Evolutionary conservation across 2,888 invertebrate genomes (phyloP).

Genomic region (Melinaea marsaeus): DNA sequence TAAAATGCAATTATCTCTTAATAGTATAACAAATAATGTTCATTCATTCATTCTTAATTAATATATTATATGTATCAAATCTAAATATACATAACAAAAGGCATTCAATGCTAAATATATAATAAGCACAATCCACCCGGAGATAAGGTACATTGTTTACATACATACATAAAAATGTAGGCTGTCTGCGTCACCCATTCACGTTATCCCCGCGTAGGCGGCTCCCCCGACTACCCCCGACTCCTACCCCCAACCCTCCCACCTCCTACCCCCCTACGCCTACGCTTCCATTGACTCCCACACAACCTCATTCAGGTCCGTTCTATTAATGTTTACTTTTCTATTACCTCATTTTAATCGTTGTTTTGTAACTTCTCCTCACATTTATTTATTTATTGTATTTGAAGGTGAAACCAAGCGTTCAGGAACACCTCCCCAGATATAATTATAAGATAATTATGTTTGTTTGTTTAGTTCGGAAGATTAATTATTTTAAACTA

Average conservation of each 20-base stretch:
- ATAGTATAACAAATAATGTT: no score
- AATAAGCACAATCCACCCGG: not conserved
- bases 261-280: conserved; percentile 41
- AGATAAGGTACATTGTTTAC: conserved; percentile 30
- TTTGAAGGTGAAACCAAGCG: no score
- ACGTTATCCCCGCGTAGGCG: conserved; percentile 42
- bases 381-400: no score
- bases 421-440: no score
- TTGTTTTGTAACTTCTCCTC: not conserved
- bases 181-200: conserved; percentile 56
- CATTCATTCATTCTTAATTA: not conserved
- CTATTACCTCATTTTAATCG: conserved; percentile 6
- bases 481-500: conserved; percentile 14
- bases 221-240: conserved; percentile 38
- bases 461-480: not conserved
- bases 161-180: conserved; percentile 35
- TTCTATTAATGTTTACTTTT: conserved; percentile 6
- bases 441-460: not conserved
- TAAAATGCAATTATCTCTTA: no score
- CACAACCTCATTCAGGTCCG: conserved; percentile 51
- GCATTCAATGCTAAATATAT: not conserved
- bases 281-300: conserved; percentile 62
- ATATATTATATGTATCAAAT: not conserved
- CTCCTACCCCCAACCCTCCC: conserved; percentile 28
- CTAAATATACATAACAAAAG: not conserved